Evolutionary conservation across 2,113 vertebrate genomes (phyloP), one percentile per base, ranked within the genome.

Genomic region (Triplophysa rosa): DNA sequence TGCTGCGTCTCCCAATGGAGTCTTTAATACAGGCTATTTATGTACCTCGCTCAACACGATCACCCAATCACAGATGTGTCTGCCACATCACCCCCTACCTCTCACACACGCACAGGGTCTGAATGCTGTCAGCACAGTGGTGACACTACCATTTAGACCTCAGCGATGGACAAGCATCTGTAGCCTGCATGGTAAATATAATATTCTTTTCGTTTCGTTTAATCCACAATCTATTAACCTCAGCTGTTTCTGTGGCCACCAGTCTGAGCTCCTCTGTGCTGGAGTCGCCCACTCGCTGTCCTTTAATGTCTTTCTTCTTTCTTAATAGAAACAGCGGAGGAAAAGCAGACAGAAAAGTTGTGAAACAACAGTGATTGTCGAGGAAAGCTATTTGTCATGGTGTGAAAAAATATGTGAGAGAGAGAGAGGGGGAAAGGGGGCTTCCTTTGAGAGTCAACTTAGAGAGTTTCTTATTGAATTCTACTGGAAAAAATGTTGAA

Each of bases 61-160:
- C 80, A n/a, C 84, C 71, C 69, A 67, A 63, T 82, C 77, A 78
- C 77, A 64, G 72, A 84, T 83, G 85, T 26, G 82, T 81, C 84
- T 58, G 68, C 61, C 75, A 37, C 63, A 64, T 69, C 68, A 58
- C 62, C 66, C n/a, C 67, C 47, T 33, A 21, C 14, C 16, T 19
- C 33, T 19, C 66, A 67, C 77, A 24, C 65, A 72, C 61, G 74
- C 54, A 62, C 77, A 63, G 76, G 8, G 82, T 86, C 81, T 84
- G 11, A 83, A 85, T 49, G 52, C 87, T 86, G 85, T 89, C 84
- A 82, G 70, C 82, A 74, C 67, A 69, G 78, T 3, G 10, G 68
- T 77, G 80, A 88, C 87, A 85, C 40, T 8, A n/a, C 72, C 67
- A 70, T 87, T 89, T 85, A 82, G n/a, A 45, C 77, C 78, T 2